A percentile compares a stretch with the other conserved stretches of the same genome.
Conservation (phyloP, 2,113 vertebrate genomes). For the Archilochus colubris region DNA sequence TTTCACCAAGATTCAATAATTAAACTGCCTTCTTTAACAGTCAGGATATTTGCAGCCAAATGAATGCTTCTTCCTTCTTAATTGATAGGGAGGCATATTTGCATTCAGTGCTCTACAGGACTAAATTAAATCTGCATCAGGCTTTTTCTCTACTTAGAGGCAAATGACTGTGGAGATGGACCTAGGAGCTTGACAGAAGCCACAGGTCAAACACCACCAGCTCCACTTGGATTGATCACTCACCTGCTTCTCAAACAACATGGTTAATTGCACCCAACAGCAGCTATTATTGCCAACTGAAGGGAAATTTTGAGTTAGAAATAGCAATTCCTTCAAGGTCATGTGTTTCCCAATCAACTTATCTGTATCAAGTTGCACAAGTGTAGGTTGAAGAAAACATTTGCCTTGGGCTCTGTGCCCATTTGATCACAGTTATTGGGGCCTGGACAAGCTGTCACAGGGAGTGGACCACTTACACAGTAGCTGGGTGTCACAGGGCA, state of each 20-base stretch:
- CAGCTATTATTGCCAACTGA: background rate
- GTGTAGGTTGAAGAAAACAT: background rate
- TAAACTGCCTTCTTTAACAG: constrained; percentile 24
- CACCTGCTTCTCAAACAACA: background rate
- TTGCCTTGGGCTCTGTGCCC: background rate
- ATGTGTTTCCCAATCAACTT: background rate
- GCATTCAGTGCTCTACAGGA: background rate
- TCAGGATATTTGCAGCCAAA: constrained; percentile 14
- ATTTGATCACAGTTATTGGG: background rate
- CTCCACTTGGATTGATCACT: rapidly evolving
- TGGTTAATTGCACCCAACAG: background rate
- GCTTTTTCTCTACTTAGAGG: background rate
- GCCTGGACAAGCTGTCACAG: background rate
- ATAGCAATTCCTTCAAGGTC: background rate
- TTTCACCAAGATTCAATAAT: constrained; percentile 40
- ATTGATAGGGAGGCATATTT: constrained; percentile 17
- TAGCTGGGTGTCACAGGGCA: background rate
- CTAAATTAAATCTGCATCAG: background rate
- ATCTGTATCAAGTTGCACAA: background rate
- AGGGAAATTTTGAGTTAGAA: background rate
- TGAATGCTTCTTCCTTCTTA: background rate
- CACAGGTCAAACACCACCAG: background rate
- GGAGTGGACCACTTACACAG: background rate
- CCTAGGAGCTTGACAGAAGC: background rate
- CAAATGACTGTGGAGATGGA: background rate